Evolutionary conservation across 2,797 vertebrate species (phyloP).

Genomic region (Gila robusta): DNA sequence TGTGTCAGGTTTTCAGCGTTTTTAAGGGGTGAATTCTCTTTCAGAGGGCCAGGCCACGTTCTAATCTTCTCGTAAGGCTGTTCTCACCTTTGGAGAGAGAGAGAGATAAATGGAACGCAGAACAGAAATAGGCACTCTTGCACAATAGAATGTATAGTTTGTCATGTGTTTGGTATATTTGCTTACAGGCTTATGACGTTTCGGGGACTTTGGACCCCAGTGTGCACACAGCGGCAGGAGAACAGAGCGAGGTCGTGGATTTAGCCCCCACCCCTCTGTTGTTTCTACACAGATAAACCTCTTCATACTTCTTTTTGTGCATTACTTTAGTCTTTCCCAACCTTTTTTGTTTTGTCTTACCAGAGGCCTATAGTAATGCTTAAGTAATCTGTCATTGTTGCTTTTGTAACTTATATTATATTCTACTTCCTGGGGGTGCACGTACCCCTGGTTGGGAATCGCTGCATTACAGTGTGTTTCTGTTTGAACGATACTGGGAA

Average conservation of each 20-base stretch:
- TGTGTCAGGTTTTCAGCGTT: neutral
- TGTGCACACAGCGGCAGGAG: constrained; percentile 8
- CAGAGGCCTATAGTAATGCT: neutral
- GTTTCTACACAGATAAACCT: constrained; percentile 31
- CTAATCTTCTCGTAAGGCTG: neutral
- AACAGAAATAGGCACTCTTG: constrained; percentile 8
- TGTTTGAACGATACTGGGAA: neutral
- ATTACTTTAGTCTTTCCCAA: neutral
- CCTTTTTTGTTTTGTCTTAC: neutral
- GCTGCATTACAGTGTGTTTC: neutral
- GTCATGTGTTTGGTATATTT: constrained; percentile 51
- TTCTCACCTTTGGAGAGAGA: constrained; percentile 30
- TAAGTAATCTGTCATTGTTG: neutral
- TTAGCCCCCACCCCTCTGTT: constrained; percentile 10
- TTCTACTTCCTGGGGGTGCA: neutral
- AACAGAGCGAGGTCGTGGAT: constrained; percentile 14
- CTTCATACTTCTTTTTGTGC: constrained; percentile 6
- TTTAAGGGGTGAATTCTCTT: neutral
- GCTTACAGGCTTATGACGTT: constrained; percentile 45
- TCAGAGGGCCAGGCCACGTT: neutral
- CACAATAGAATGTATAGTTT: constrained; percentile 43
- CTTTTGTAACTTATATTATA: neutral
- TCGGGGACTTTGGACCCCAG: constrained; percentile 41
- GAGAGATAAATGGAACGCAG: neutral
- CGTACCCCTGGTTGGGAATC: neutral